Conservation (phyloP, 2,888 invertebrate genomes). For the Acrobasis suavella region DNA sequence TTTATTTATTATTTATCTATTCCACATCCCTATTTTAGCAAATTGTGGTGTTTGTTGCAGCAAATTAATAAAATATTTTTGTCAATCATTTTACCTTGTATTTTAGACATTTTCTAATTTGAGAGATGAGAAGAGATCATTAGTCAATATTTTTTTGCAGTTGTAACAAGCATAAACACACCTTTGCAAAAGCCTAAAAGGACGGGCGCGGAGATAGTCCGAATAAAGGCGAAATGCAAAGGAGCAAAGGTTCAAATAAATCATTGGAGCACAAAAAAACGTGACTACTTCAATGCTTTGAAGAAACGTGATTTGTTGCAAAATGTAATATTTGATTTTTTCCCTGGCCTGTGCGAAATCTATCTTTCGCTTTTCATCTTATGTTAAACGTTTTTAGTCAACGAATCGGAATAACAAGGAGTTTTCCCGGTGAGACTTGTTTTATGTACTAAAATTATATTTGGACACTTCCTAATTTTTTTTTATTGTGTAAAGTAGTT, state of each 20-base stretch:
- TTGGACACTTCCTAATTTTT: too few relatives aligned
- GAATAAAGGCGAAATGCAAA: constrained; percentile 46
- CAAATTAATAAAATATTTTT: too few relatives aligned
- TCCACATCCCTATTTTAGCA: too few relatives aligned
- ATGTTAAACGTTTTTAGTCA: constrained; percentile 2
- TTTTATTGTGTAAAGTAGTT: too few relatives aligned
- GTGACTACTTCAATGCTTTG: constrained; percentile 41
- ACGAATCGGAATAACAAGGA: neutral
- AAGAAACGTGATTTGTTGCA: constrained; percentile 39
- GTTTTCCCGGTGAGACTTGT: neutral
- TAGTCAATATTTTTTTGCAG: too few relatives aligned
- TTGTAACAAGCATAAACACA: constrained; percentile 27
- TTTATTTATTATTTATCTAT: too few relatives aligned
- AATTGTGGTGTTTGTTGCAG: too few relatives aligned
- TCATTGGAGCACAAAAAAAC: constrained; percentile 49
- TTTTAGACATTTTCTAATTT: too few relatives aligned
- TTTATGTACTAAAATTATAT: neutral
- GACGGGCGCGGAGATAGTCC: constrained; percentile 40
- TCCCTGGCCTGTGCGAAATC: constrained; percentile 9
- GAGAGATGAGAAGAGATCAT: too few relatives aligned
- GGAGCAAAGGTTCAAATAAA: constrained; percentile 52
- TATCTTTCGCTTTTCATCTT: constrained; percentile 4
- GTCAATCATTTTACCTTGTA: too few relatives aligned
- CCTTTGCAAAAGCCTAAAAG: constrained; percentile 37
- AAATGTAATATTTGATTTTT: constrained; percentile 29